Evolutionary conservation across 2,113 vertebrate species (phyloP), one percentile per base, ranked within the genome.

Genomic region (Dipodomys spectabilis): DNA sequence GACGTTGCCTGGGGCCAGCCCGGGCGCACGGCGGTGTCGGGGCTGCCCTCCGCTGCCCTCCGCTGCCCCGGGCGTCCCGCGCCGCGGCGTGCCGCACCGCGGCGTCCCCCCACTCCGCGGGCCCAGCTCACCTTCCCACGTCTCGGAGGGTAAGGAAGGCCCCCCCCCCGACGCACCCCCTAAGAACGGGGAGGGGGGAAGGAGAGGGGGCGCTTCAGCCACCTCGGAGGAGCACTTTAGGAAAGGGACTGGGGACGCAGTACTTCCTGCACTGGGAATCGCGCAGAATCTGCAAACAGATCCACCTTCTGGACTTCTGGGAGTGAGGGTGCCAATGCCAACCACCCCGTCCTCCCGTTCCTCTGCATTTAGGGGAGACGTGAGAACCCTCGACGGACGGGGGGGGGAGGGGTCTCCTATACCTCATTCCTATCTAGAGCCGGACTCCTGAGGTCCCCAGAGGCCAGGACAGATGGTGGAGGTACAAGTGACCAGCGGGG

Each of bases 11-110:
- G 30, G 2, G 81, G 86, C 72, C 94, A 30, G 11, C 27, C 49
- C 25, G 0, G 28, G 69, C 32, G 53, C 71, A 44, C 69, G 45
- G 68, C 39, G 18, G 27, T 72, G 92, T 74, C 93, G 15, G 92
- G 77, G 25, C 64, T 91, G 88, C 60, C 69, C 93, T 75, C 91
- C 9, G 92, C 72, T 92, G 92, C 95, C 84, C 95, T 84, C 88
- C 82, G 94, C 89, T 53, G 91, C 71, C 75, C 49, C 28, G 85
- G 88, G 80, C 22, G 44, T 39, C 85, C 65, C 64, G 23, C 22
- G 84, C 30, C 2, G 6, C 18, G 53, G 49, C 45, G 39, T 20
- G 77, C 32, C 20, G 35, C 35, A 22, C 16, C 32, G 39, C 20
- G 32, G 45, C 23, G 67, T 27, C 35, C 62, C 27, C 81, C 68